A percentile compares a stretch with the other conserved stretches of the same genome.
Conservation (phyloP, 2,797 vertebrate species). For the Bovichtus diacanthus region DNA sequence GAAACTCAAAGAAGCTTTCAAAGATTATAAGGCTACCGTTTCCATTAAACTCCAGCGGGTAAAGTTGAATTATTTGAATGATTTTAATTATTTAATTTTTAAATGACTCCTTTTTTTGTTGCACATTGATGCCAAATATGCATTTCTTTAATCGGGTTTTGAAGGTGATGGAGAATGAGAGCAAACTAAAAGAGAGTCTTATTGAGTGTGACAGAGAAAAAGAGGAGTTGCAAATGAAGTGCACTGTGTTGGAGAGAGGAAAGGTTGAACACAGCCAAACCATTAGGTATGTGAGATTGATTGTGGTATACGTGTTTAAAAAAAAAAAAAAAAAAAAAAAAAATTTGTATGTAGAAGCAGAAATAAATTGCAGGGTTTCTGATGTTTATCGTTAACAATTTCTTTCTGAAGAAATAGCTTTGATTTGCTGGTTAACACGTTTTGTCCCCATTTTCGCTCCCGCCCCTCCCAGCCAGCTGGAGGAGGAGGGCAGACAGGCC, state of each 20-base stretch:
- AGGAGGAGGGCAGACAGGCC: slow-evolving; percentile 78
- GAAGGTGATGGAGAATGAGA: slow-evolving; percentile 77
- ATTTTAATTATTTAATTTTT: background rate
- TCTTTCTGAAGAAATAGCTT: background rate
- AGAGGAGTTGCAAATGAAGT: slow-evolving; percentile 78
- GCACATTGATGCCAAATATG: background rate
- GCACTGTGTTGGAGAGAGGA: slow-evolving; percentile 57
- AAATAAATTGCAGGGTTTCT: background rate
- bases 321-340: no score
- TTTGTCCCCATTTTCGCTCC: background rate
- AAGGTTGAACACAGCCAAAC: slow-evolving; percentile 60
- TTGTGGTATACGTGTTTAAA: rapidly evolving
- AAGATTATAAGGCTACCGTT: slow-evolving; percentile 88
- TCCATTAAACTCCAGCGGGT: slow-evolving; percentile 88
- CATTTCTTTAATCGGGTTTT: slow-evolving; percentile 21
- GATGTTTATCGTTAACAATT: background rate
- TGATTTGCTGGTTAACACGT: background rate
- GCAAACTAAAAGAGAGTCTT: slow-evolving; percentile 78
- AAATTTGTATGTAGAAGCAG: background rate
- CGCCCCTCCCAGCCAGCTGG: slow-evolving; percentile 79
- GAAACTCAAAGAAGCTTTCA: slow-evolving; percentile 89
- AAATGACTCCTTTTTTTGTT: background rate
- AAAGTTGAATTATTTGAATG: background rate
- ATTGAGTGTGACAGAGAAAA: slow-evolving; percentile 84
- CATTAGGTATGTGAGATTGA: slow-evolving; percentile 53